Evolutionary conservation across 1,140 invertebrate genomes (phyloP).

Genomic region (Diploscapter pachys): DNA sequence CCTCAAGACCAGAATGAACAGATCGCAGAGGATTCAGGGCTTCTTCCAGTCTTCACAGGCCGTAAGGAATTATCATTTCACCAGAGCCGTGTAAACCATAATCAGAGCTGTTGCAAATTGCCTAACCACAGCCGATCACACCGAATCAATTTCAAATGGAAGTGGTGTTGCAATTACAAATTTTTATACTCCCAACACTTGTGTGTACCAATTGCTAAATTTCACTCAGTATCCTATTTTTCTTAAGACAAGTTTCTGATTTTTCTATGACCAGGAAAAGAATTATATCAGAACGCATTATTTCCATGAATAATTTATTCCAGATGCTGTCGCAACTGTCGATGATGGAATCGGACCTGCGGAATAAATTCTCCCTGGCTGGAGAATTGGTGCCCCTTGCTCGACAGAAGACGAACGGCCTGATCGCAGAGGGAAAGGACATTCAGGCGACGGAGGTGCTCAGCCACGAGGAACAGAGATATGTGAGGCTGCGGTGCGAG

Average conservation of each 20-base stretch:
- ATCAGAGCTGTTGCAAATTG: no score
- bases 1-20: slow-evolving; percentile 27
- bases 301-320: slow-evolving; percentile 1
- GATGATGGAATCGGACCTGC: slow-evolving; percentile 45
- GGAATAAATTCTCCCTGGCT: slow-evolving; percentile 48
- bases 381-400: slow-evolving; percentile 54
- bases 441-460: slow-evolving; percentile 40
- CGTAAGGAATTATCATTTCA: slow-evolving; percentile 14
- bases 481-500: slow-evolving; percentile 28
- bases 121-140: no score
- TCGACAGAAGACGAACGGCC: slow-evolving; percentile 40
- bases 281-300: no score
- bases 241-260: no score
- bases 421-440: slow-evolving; percentile 53
- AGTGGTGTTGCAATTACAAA: not conserved
- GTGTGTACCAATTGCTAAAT: no score
- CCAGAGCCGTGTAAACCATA: not conserved
- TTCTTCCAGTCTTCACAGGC: slow-evolving; percentile 45
- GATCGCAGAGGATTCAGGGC: slow-evolving; percentile 34
- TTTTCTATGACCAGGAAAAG: no score
- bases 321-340: slow-evolving; percentile 51
- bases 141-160: no score
- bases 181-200: not conserved
- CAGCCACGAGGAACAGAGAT: slow-evolving; percentile 31
- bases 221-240: no score